Conservation (phyloP, 2,888 invertebrate genomes). For the Cephalotes varians region DNA sequence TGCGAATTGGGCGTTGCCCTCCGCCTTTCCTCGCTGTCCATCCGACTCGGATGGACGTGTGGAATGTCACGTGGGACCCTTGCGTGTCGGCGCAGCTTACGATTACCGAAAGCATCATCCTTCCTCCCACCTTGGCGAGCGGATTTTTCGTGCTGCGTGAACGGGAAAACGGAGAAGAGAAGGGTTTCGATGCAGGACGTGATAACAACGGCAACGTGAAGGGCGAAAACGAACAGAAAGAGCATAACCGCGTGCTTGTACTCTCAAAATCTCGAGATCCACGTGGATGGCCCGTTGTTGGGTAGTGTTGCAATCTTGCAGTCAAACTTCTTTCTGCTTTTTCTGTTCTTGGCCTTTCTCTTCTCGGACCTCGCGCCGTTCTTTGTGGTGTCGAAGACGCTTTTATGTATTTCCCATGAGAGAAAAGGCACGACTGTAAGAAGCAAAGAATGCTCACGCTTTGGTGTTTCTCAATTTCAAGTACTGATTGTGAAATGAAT, state of each 20-base stretch:
- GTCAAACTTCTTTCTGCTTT: conserved; percentile 23
- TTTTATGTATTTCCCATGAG: conserved; percentile 67
- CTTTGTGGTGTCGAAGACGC: conserved; percentile 45
- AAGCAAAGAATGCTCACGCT: conserved; percentile 17
- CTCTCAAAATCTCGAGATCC: conserved; percentile 67
- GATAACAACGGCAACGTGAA: background rate
- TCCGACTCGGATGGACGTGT: conserved; percentile 43
- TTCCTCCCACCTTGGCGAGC: conserved; percentile 51
- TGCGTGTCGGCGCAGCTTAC: conserved; percentile 20
- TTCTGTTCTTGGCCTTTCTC: conserved; percentile 3
- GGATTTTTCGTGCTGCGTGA: conserved; percentile 47
- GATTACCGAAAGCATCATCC: conserved; percentile 48
- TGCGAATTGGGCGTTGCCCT: conserved; percentile 83
- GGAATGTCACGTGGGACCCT: conserved; percentile 71
- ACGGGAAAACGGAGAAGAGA: conserved; percentile 19
- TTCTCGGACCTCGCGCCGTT: conserved; percentile 33
- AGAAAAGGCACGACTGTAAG: conserved; percentile 18
- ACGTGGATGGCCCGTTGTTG: conserved; percentile 72
- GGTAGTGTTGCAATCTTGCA: conserved; percentile 75
- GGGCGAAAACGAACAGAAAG: background rate
- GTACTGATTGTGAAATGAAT: background rate
- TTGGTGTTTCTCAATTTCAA: background rate
- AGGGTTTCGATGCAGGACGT: background rate
- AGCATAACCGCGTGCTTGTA: conserved; percentile 48
- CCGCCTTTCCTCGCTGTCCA: conserved; percentile 56